Percentiles rank a stretch among this genome's conserved stretches.
phyloP scores from a whole-genome alignment of 2,797 vertebrate genomes.

The Esox lucius region DNA sequence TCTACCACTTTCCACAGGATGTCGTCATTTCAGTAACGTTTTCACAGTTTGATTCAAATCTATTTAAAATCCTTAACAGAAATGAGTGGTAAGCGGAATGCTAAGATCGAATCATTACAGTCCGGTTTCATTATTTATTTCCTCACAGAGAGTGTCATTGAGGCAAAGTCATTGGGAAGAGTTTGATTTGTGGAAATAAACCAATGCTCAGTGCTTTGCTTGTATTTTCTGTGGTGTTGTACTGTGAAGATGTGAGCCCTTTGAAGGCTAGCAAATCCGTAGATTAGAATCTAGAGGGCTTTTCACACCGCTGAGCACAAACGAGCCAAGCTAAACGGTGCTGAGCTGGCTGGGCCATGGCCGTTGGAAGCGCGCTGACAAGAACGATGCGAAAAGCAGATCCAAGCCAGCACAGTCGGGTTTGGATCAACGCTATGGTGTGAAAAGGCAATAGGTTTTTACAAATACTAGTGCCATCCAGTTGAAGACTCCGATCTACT shows the following conservation, averaged over 20 bases:
- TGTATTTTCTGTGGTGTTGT: conserved; percentile 14
- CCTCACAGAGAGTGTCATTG: conserved; percentile 36
- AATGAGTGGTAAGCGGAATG: conserved; percentile 47
- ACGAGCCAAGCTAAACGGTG: neutral
- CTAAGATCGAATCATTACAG: conserved; percentile 40
- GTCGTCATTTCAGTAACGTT: conserved; percentile 45
- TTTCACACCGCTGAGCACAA: neutral
- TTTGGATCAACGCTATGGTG: neutral
- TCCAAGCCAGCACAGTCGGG: conserved; percentile 11
- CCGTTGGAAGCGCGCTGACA: neutral
- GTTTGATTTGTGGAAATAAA: conserved; percentile 4
- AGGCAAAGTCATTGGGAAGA: conserved; percentile 35
- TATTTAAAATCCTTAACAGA: conserved; percentile 54
- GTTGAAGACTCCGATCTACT: neutral
- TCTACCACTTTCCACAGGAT: conserved; percentile 33
- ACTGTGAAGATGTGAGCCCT: conserved; percentile 18
- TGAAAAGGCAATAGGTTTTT: neutral
- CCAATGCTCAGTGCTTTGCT: conserved; percentile 17
- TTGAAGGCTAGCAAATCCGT: neutral
- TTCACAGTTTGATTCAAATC: conserved; percentile 54
- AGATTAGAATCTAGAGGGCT: conserved; percentile 1
- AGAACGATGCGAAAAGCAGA: neutral
- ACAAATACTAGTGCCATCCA: neutral
- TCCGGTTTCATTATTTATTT: conserved; percentile 51
- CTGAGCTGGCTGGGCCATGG: neutral